Evolutionary conservation across 2,113 vertebrate species (phyloP), one percentile per base, ranked within the genome.

Genomic region (Tragelaphus scriptus): DNA sequence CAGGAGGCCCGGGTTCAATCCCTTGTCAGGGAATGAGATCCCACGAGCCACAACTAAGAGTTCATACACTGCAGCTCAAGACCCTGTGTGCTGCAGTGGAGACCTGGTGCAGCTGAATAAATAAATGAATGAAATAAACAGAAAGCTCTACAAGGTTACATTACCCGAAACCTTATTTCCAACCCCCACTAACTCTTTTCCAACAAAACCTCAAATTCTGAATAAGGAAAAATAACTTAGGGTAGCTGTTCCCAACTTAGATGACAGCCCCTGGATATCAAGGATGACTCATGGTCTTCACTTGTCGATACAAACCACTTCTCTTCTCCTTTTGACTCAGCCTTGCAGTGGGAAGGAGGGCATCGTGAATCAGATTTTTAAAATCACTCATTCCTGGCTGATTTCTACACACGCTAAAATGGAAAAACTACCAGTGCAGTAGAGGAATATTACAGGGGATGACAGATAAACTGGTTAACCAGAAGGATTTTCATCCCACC

Each of bases 141-240:
- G 90, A 77, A 95, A 90, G 30, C 3, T 85, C 82, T 95, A 53
- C 68, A 86, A 94, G 81, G 88, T 49, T 58, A 85, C 12, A 11
- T 30, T 85, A 92, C 75, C 44, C 2, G 86, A 53, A 49, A 56
- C 9, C 59, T 85, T 94, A 58, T 85, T 95, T 61, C 53, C 36
- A 90, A 25, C 36, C 26, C 75, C 25, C 7, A 79, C 47, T 85
- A 55, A 26, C 26, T 82, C 61, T 85, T 51, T 47, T 65, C 19
- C 28, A 94, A 40, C 61, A 68, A 79, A 58, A 84, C 49, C 51
- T 81, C 53, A 51, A 90, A 75, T 71, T 40, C 81, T 59, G 19
- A 96, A 65, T 16, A 49, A 92, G 49, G 15, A 77, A 82, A 87
- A 85, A 19, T 63, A 86, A 87, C 9, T 44, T 32, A 17, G 40